phyloP scores from a whole-genome alignment of 2,113 vertebrate species.

The Motacilla tschutschensis region DNA sequence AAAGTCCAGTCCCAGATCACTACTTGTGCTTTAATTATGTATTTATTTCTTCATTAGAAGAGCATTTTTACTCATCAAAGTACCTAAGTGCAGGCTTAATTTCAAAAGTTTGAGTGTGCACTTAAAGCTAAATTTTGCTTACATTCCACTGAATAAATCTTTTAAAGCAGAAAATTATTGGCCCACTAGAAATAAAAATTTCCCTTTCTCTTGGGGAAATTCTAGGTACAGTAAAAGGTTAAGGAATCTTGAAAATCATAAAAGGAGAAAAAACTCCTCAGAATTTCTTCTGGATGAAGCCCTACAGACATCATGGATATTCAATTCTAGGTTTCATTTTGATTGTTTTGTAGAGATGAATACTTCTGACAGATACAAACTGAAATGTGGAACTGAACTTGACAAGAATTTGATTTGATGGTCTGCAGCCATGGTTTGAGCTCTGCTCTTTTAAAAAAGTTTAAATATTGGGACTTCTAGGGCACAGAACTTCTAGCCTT shows the following conservation, averaged over 20 bases:
- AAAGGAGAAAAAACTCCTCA: fast-evolving
- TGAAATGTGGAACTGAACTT: neutral
- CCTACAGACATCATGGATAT: neutral
- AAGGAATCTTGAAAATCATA: neutral
- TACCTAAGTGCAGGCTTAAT: neutral
- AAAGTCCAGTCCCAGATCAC: neutral
- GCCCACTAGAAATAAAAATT: neutral
- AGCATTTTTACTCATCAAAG: neutral
- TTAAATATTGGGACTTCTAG: neutral
- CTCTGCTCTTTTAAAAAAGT: neutral
- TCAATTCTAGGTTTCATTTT: neutral
- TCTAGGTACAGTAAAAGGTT: neutral
- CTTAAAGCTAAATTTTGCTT: neutral
- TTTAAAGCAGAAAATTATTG: neutral
- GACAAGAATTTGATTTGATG: neutral
- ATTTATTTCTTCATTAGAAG: neutral
- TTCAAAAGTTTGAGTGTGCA: neutral
- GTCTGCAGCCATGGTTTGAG: neutral
- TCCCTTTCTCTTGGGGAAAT: neutral
- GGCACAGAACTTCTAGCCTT: neutral
- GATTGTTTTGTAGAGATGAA: neutral
- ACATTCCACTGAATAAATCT: neutral
- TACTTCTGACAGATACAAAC: neutral
- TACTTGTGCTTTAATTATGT: neutral
- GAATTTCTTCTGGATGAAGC: neutral